Conservation (phyloP, 1,140 invertebrate species). For the Anagrus nilaparvatae region DNA sequence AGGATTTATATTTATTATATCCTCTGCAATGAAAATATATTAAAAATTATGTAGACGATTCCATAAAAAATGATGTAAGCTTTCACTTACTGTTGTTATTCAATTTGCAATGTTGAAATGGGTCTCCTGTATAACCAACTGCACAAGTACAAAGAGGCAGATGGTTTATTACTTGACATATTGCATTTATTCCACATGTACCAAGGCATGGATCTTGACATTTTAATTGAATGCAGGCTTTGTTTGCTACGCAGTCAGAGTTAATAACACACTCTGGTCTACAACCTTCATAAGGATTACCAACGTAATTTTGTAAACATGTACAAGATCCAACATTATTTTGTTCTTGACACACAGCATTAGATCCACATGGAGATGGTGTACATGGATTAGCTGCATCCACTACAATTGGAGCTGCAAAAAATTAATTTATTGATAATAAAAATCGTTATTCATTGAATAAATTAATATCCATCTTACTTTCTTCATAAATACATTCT, state of each 20-base stretch:
- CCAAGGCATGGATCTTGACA: constrained; percentile 42
- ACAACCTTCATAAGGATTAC: constrained; percentile 32
- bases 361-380: constrained; percentile 58
- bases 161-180: constrained; percentile 37
- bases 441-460: neutral
- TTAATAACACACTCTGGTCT: constrained; percentile 41
- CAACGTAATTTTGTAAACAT: constrained; percentile 50
- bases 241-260: constrained; percentile 37
- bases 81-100: neutral
- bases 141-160: constrained; percentile 41
- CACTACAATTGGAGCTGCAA: constrained; percentile 17
- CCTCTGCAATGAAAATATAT: constrained; percentile 15
- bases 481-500: constrained; percentile 36
- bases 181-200: constrained; percentile 42
- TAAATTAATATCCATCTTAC: constrained; percentile 37
- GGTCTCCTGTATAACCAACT: constrained; percentile 42
- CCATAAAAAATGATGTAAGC: neutral
- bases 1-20: constrained; percentile 24
- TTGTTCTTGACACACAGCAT: constrained; percentile 54
- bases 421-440: constrained; percentile 1
- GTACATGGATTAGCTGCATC: constrained; percentile 45
- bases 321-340: constrained; percentile 45
- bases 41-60: neutral
- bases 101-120: constrained; percentile 29
- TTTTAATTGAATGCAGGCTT: constrained; percentile 42